Base-by-base conservation (phyloP, 2,888 invertebrate genomes). In the Seladonia tumulorum region DNA sequence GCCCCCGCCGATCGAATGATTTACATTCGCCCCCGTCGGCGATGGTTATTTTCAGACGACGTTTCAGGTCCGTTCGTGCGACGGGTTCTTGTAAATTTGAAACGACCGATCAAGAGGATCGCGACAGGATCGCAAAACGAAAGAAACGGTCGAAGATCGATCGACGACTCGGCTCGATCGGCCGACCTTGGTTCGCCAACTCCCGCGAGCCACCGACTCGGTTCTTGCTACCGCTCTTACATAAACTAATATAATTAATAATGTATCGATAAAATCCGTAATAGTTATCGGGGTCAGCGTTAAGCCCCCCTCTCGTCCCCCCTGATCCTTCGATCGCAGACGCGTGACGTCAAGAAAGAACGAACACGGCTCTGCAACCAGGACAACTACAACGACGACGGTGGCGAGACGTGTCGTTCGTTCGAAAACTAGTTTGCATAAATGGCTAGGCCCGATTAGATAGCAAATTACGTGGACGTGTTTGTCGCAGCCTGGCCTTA, bases 391-490 rank as follows among this genome's bases (percentile, higher is more conserved):
- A 18, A 42, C n/a, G 18, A 16, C 29, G 63, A 63, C 60, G 29
- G 39, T 35, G 66, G 0, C 66, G 29, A 66, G 10, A 66, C 45
- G 35, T 16, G 18, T 12, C 29, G 47, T 14, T 39, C 14, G 49
- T 74, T 47, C 25, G 22, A 47, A 66, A 74, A 82, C 81, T 84
- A 81, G 81, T 85, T 87, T 86, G 73, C 79, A 87, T 82, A 85
- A 85, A 87, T 74, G 88, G 77, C 73, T 71, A 71, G 79, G 79
- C 47, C 47, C 60, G 88, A 88, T 88, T 88, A 87, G 80, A 86
- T 86, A 77, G 76, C 77, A 76, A 84, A 81, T 88, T 81, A 83
- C 83, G 82, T 71, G 53, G 76, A 81, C 76, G 79, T 82, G 85
- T 82, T 81, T 73, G 76, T 82, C 77, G 53, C 73, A 76, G 39